Conservation (phyloP, 2,888 invertebrate species). For the Timandra comae region DNA sequence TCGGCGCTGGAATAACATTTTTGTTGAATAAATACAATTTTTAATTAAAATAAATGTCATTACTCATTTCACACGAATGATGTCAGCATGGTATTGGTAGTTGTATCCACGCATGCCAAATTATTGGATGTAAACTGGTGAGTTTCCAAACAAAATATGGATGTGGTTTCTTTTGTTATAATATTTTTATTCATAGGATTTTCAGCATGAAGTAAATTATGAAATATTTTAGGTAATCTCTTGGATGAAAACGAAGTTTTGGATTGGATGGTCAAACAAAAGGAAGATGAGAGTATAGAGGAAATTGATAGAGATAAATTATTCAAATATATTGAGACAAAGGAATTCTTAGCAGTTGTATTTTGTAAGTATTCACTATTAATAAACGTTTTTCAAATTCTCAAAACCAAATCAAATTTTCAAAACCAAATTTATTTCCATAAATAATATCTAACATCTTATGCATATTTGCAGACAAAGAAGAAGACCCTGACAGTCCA, state of each 20-base stretch:
- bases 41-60: constrained; percentile 61
- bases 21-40: constrained; percentile 72
- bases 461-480: constrained; percentile 78
- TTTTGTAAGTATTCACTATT: constrained; percentile 89
- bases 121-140: constrained; percentile 69
- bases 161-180: constrained; percentile 78
- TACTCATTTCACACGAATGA: constrained; percentile 67
- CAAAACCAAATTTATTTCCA: too few relatives aligned
- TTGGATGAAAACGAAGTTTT: constrained; percentile 88
- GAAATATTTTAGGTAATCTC: constrained; percentile 69
- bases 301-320: constrained; percentile 90
- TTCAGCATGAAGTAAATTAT: constrained; percentile 37
- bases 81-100: constrained; percentile 74
- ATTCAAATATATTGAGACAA: constrained; percentile 89
- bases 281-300: constrained; percentile 93
- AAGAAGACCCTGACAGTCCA: constrained; percentile 88
- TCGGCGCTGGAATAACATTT: constrained; percentile 65
- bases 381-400: neutral
- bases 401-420: too few relatives aligned
- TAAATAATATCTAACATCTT: too few relatives aligned
- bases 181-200: constrained; percentile 36
- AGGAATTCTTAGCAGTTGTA: constrained; percentile 93
- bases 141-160: constrained; percentile 68
- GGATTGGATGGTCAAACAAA: constrained; percentile 94
- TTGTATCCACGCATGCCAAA: constrained; percentile 65